Evolutionary conservation across 2,888 invertebrate species (phyloP), one percentile per base, ranked within the genome.

Genomic region (Cyclophora albipunctata): DNA sequence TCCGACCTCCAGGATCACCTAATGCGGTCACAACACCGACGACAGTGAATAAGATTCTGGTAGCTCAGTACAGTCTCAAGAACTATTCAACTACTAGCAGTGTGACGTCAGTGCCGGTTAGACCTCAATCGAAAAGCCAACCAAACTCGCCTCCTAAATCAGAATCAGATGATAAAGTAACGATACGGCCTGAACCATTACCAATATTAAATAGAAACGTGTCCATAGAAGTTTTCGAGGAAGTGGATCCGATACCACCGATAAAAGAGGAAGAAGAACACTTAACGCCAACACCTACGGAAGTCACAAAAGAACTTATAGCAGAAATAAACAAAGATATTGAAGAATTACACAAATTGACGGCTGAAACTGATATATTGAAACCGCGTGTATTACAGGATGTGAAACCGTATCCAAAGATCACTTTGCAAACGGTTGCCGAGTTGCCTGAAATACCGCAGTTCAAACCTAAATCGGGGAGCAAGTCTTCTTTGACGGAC

Each of bases 381-480:
- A 78, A 43, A 43, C 34, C 34, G 6, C 20, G 34, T 4, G 64
- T 89, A n/a, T 60, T 89, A 42, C 89, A 89, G 74, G 89, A 89
- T 58, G 77, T 84, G 2, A 89, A 89, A 61, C 89, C 88, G 4
- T 88, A 89, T 57, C 86, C 89, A 2, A 91, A 90, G 75, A 91
- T 91, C 34, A 92, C 91, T 4, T 77, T 91, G 37, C 91, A 91
- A 70, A 90, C 90, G 7, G 90, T 92, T 5, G 89, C 91, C 41
- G 91, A 92, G 59, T 64, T 92, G 55, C 91, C 92, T 5, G 90
- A 91, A 66, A 92, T 92, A 65, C 92, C 92, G 7, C 90, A 90
- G 59, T 91, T 89, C 54, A 88, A 85, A 57, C 67, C 81, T 4
- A 89, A 84, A 59, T 78, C 74, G 54, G 54, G 69, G 3, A 77